Evolutionary conservation across 1,140 invertebrate genomes (phyloP), one percentile per base, ranked within the genome.

Genomic region (Sarcophaga peregrina): DNA sequence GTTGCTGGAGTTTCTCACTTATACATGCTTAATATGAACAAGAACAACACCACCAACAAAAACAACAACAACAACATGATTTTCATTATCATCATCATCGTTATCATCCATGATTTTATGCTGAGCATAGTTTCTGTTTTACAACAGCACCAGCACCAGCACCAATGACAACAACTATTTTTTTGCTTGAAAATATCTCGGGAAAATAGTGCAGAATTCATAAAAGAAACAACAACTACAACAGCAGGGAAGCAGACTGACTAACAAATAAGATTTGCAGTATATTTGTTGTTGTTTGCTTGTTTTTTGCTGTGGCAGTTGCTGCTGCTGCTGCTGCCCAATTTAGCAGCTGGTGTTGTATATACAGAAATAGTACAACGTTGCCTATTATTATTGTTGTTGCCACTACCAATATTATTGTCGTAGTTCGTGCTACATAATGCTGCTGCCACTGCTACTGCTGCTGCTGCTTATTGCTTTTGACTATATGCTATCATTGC

Each of bases 191-290:
- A 78, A 78, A 78, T 47, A 78, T 78, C 75, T 78, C 75, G 25
- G 50, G 75, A 78, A 78, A 76, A 78, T 78, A 78, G 75, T 78
- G 47, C 75, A 78, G 75, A 78, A 78, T 50, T 75, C 20, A 20
- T 78, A 47, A n/a, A n/a, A n/a, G n/a, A n/a, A 37, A 37, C 25
- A 37, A 37, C 25, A 37, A 37, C 25, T 37, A 20, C 25, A 5
- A 20, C n/a, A 5, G 6, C 20, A 72, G 37, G 62, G 10, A 25
- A n/a, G 62, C 62, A 72, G 37, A 7, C 13, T 37, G 13, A 17
- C 13, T 37, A 78, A 78, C 46, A 78, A 74, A 3, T 11, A 78
- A 52, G 50, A 52, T 47, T 50, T 78, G 75, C 47, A 78, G 50
- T 50, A 78, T 50, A 25, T 37, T 45, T 75, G 45, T n/a, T 76